A percentile compares a stretch with the other conserved stretches of the same genome.
Conservation (phyloP, 2,888 invertebrate species). For the Drosophila anceps region DNA sequence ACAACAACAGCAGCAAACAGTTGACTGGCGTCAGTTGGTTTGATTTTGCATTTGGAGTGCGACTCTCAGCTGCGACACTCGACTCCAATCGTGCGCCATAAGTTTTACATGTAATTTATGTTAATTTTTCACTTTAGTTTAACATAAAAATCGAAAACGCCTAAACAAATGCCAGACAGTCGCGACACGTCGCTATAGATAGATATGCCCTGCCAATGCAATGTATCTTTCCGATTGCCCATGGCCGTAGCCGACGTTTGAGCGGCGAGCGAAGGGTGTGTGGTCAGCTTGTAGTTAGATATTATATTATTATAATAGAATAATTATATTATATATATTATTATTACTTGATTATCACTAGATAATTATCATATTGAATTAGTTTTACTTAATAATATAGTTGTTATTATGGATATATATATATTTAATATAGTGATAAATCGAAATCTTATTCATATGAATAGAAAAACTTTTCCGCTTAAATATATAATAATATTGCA, state of each 20-base stretch:
- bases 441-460: too few species aligned
- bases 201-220: constrained; percentile 33
- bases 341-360: too few species aligned
- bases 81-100: constrained; percentile 51
- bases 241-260: constrained; percentile 5
- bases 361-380: too few species aligned
- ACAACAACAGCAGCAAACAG: constrained; percentile 1
- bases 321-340: too few species aligned
- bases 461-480: too few species aligned
- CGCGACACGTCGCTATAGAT: constrained; percentile 44
- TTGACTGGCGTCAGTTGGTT: constrained; percentile 50
- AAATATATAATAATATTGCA: too few species aligned
- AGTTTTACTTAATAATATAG: too few species aligned
- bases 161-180: constrained; percentile 71
- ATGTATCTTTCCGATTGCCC: constrained; percentile 11
- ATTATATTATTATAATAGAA: too few species aligned
- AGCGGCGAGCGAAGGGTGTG: neutral
- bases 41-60: constrained; percentile 47
- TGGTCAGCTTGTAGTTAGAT: neutral
- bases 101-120: constrained; percentile 58
- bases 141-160: constrained; percentile 70
- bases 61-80: constrained; percentile 11
- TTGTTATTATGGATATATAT: too few species aligned
- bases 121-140: constrained; percentile 67
- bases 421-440: too few species aligned